A percentile compares a stretch with the other conserved stretches of the same genome.
Evolutionary conservation across 2,113 vertebrate genomes (phyloP).

Genomic region (Myrmecobius fasciatus): DNA sequence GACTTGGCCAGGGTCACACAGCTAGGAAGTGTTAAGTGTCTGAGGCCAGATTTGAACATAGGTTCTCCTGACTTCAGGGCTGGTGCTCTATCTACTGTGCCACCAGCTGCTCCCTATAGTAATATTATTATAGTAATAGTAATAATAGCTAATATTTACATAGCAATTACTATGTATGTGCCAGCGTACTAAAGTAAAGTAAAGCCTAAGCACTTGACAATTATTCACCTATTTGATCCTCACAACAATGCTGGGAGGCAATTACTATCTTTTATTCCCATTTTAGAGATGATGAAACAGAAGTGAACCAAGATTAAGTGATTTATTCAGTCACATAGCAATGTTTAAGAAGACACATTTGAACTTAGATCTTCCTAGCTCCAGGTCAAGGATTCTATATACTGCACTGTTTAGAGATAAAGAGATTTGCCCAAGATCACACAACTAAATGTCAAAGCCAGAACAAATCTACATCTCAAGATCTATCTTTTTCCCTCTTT

Average conservation of each 20-base stretch:
- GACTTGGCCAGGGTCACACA: no score
- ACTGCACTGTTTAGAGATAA: neutral
- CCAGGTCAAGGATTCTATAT: neutral
- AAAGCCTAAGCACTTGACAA: neutral
- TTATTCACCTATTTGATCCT: neutral
- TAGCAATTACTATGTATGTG: neutral
- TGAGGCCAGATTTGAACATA: no score
- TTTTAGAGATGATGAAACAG: no score
- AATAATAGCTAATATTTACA: neutral
- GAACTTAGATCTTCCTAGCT: neutral
- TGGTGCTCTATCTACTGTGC: no score
- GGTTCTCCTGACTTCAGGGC: no score
- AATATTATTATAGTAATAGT: no score
- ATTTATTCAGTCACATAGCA: neutral
- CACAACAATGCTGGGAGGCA: no score
- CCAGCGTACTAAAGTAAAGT: no score
- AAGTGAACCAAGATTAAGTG: neutral
- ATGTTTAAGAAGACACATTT: neutral
- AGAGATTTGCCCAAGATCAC: neutral
- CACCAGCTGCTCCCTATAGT: no score
- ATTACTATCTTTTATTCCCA: no score
- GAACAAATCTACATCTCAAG: neutral
- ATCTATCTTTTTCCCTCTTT: neutral
- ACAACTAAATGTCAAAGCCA: neutral
- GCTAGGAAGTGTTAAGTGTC: no score